These are phyloP conservation scores for Allophyes oxyacanthae DNA, from an alignment of 2,888 invertebrate species.

Conservation along the genomic window DNA sequence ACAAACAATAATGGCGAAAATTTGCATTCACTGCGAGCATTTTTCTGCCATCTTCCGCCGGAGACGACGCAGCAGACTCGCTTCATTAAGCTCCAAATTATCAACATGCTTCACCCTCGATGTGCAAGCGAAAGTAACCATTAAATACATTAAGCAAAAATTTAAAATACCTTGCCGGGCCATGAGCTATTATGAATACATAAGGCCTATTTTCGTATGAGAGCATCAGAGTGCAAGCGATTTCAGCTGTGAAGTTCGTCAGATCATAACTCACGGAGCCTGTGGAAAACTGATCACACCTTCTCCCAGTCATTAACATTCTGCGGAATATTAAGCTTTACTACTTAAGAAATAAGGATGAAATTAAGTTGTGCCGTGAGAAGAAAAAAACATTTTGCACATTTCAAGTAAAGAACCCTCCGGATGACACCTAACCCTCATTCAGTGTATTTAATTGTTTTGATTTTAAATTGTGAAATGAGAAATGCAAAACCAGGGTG, in stretches of 20 bases:
- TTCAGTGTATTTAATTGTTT: slow-evolving; percentile 84
- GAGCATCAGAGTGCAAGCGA: slow-evolving; percentile 67
- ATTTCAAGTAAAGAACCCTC: slow-evolving; percentile 78
- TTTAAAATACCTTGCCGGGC: slow-evolving; percentile 58
- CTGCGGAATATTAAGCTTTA: slow-evolving; percentile 62
- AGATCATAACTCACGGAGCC: slow-evolving; percentile 79
- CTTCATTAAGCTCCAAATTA: slow-evolving; percentile 88
- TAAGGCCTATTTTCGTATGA: slow-evolving; percentile 75
- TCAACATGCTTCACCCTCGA: slow-evolving; percentile 79
- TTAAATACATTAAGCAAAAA: slow-evolving; percentile 67
- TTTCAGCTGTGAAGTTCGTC: slow-evolving; percentile 76
- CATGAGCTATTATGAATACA: slow-evolving; percentile 59
- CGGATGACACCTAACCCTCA: slow-evolving; percentile 73
- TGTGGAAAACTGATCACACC: slow-evolving; percentile 73
- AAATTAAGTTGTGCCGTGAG: slow-evolving; percentile 30
- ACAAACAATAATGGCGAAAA: slow-evolving; percentile 86
- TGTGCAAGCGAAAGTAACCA: slow-evolving; percentile 80
- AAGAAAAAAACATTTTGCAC: slow-evolving; percentile 67
- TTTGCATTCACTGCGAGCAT: slow-evolving; percentile 83
- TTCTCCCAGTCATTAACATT: slow-evolving; percentile 49
- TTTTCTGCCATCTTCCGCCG: slow-evolving; percentile 83
- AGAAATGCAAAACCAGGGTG: slow-evolving; percentile 74
- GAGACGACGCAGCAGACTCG: slow-evolving; percentile 79
- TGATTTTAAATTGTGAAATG: slow-evolving; percentile 80
- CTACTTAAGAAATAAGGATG: slow-evolving; percentile 32